These are phyloP conservation scores for Dolomedes plantarius DNA, from an alignment of 2,888 invertebrate species.

Conservation along the genomic window DNA sequence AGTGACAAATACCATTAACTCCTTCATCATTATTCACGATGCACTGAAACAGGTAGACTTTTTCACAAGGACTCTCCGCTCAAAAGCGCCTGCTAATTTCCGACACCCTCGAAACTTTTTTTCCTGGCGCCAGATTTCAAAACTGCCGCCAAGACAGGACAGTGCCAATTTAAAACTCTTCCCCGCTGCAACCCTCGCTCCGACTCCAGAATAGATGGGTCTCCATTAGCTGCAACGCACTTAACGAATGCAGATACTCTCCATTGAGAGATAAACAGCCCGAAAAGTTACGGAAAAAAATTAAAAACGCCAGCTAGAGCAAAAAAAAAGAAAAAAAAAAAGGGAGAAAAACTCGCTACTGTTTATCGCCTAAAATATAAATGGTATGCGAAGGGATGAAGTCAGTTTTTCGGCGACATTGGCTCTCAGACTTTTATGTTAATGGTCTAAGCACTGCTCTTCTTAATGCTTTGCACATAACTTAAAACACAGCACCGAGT, in stretches of 20 bases:
- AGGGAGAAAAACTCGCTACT: slow-evolving; percentile 49
- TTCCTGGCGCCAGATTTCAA: background rate
- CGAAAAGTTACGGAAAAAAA: slow-evolving; percentile 24
- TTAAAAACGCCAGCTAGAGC: slow-evolving; percentile 20
- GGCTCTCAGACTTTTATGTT: slow-evolving; percentile 69
- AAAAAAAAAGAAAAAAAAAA: slow-evolving; percentile 17
- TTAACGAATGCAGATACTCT: slow-evolving; percentile 70
- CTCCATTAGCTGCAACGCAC: slow-evolving; percentile 64
- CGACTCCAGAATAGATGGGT: slow-evolving; percentile 62
- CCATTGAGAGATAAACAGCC: slow-evolving; percentile 42
- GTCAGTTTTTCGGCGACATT: slow-evolving; percentile 69
- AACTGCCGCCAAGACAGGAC: background rate
- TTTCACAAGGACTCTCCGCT: no score
- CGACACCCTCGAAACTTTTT: no score
- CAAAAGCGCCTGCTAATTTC: no score
- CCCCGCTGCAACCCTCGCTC: slow-evolving; percentile 22
- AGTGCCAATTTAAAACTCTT: slow-evolving; percentile 5
- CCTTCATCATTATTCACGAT: no score
- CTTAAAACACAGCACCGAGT: slow-evolving; percentile 59
- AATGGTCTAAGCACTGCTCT: slow-evolving; percentile 48
- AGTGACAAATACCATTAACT: no score
- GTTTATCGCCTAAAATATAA: slow-evolving; percentile 70
- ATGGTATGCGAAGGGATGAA: slow-evolving; percentile 67
- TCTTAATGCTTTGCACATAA: slow-evolving; percentile 67
- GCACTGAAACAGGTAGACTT: no score